phyloP scores from a whole-genome alignment of 2,113 vertebrate genomes.

The Romanogobio albipinnatus region DNA sequence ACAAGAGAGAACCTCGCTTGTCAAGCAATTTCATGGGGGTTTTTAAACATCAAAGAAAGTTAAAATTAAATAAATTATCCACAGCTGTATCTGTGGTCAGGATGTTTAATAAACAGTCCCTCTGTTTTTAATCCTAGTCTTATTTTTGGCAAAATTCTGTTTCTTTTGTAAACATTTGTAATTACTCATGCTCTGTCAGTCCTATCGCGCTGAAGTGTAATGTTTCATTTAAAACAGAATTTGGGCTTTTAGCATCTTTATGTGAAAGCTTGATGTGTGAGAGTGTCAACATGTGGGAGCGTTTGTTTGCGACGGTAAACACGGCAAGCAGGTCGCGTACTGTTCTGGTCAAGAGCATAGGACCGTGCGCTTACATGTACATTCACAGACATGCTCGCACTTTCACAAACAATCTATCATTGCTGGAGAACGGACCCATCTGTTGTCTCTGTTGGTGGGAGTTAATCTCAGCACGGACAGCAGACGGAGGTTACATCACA shows the following conservation, averaged over 20 bases:
- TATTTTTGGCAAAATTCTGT: background rate
- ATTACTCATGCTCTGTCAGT: background rate
- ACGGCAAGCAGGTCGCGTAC: conserved; percentile 18
- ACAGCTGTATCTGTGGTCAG: background rate
- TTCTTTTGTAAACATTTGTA: background rate
- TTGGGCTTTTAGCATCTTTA: conserved; percentile 44
- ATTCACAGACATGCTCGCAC: conserved; percentile 33
- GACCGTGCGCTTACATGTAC: background rate
- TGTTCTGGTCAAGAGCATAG: background rate
- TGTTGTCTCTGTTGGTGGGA: conserved; percentile 59
- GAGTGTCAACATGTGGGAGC: conserved; percentile 16
- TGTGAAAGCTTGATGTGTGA: background rate
- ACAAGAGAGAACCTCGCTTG: background rate
- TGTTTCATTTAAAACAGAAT: background rate
- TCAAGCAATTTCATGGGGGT: background rate
- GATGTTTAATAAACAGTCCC: background rate
- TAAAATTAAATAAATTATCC: background rate
- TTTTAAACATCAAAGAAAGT: background rate
- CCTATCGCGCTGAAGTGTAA: background rate
- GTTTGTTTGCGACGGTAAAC: conserved; percentile 38
- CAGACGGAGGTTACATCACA: conserved; percentile 62
- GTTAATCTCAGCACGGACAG: conserved; percentile 61
- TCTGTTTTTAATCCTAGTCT: background rate
- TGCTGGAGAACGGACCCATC: conserved; percentile 56
- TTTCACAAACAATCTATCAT: conserved; percentile 40